Evolutionary conservation across 2,888 invertebrate species (phyloP).

Genomic region (Oscheius sp.): DNA sequence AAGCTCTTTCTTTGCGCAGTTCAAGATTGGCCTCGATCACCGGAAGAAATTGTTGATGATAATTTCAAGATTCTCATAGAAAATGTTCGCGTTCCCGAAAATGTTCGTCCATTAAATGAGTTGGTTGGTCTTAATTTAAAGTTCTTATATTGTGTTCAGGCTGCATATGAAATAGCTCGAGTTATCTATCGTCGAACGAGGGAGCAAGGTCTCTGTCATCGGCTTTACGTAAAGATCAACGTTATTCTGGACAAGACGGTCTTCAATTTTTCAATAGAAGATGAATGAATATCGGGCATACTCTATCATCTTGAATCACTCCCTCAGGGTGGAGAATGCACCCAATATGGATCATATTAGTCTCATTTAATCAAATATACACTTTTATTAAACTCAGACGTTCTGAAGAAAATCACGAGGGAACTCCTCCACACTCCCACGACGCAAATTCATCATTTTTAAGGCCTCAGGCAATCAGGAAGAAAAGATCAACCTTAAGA

Average conservation of each 20-base stretch:
- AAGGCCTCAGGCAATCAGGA: too few relatives aligned
- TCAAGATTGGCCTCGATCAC: slow-evolving; percentile 38
- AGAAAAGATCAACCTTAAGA: too few relatives aligned
- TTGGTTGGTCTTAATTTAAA: slow-evolving; percentile 1
- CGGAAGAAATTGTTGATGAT: slow-evolving; percentile 31
- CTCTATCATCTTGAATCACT: too few relatives aligned
- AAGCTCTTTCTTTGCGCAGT: slow-evolving; percentile 32
- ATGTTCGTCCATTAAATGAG: slow-evolving; percentile 29
- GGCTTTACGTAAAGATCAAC: slow-evolving; percentile 38
- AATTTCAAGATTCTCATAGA: slow-evolving; percentile 37
- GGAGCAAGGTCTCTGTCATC: slow-evolving; percentile 35
- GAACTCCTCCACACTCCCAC: too few relatives aligned
- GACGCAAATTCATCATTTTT: too few relatives aligned
- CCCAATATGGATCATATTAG: too few relatives aligned
- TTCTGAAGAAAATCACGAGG: too few relatives aligned
- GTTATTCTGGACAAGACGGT: background rate
- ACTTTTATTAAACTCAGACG: too few relatives aligned
- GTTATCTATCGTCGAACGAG: slow-evolving; percentile 33
- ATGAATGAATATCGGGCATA: background rate
- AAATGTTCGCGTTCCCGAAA: slow-evolving; percentile 34
- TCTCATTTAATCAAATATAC: too few relatives aligned
- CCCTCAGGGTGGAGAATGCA: too few relatives aligned
- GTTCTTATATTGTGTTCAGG: slow-evolving; percentile 13
- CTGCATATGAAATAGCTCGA: slow-evolving; percentile 25
- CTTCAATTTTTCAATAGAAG: background rate